Conservation (phyloP, 2,113 vertebrate species). For the Carassius auratus region DNA sequence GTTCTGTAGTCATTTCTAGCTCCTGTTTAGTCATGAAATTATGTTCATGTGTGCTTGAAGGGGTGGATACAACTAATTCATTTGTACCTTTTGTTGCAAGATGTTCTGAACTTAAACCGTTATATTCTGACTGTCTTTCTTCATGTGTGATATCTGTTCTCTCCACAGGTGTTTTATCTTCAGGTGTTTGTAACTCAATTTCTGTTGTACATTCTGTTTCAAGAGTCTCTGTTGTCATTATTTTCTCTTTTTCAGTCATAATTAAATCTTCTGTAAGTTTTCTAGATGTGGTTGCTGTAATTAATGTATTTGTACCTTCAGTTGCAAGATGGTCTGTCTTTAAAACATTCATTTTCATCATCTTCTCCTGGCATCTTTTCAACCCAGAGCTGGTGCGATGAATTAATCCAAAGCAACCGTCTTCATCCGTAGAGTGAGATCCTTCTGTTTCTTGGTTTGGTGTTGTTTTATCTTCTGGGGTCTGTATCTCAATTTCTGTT, state of each 20-base stretch:
- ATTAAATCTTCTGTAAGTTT: not conserved
- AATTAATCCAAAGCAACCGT: too few relatives aligned
- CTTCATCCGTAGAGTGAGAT: too few relatives aligned
- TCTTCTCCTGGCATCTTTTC: slow-evolving; percentile 51
- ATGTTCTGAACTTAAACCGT: not conserved
- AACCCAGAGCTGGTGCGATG: not conserved
- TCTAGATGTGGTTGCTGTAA: not conserved
- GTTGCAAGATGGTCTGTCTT: not conserved
- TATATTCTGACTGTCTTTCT: not conserved
- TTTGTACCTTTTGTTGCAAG: too few relatives aligned
- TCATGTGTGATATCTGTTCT: too few relatives aligned
- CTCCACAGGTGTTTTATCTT: too few relatives aligned
- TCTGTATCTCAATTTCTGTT: not conserved
- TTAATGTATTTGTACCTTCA: not conserved
- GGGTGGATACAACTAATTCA: not conserved
- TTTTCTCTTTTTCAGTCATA: not conserved
- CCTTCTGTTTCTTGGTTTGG: too few relatives aligned
- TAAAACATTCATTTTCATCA: not conserved
- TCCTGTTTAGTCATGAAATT: not conserved
- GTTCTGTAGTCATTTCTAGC: too few relatives aligned
- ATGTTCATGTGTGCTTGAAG: not conserved
- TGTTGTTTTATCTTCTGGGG: not conserved
- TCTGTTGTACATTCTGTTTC: not conserved
- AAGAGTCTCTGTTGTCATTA: not conserved
- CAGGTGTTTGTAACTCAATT: too few relatives aligned